Base-by-base conservation (phyloP, 2,113 vertebrate genomes). In the Rhinogobius similis region DNA sequence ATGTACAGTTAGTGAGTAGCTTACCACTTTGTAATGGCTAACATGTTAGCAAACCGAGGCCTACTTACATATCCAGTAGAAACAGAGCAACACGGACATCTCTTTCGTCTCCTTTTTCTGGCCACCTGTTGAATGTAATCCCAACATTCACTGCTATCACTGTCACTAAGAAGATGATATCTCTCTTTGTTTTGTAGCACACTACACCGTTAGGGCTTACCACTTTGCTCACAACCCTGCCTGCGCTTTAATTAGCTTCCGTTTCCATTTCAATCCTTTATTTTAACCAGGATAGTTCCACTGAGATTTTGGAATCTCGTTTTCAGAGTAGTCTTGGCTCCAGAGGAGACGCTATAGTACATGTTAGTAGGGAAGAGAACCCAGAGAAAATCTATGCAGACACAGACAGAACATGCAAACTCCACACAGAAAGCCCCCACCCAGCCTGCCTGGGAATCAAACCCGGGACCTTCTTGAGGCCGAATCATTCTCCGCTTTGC, bases 101-200 rank as follows among this genome's bases (percentile, higher is more conserved):
- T 80, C 87, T 89, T 88, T 75, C 69, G 89, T 90, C 89, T 90
- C 89, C 89, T 89, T 90, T 90, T 81, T 83, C 89, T 86, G 89
- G 89, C 89, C 89, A 90, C 89, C 89, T 90, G 89, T 90, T 88
- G 89, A 86, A 90, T 85, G 89, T 89, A 90, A 90, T 89, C 83
- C 89, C 89, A 89, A 88, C 88, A 89, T 90, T 89, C 85, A 88
- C 89, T 75, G 85, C 70, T 76, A 18, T 85, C 84, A 68, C 84
- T 85, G 87, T 85, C 83, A 59, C 78, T 74, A 58, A 62, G 74
- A 75, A 68, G 77, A 48, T 67, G 75, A 76, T 67, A 66, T 48
- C 65, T 26, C 4, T 21, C 12, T 53, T 36, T 36, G 36, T 70
- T 55, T 56, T 77, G 48, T 58, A 38, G 11, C 23, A 58, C 5